Evolutionary conservation across 2,888 invertebrate species (phyloP), one percentile per base, ranked within the genome.

Genomic region (Xestia sexstrigata): DNA sequence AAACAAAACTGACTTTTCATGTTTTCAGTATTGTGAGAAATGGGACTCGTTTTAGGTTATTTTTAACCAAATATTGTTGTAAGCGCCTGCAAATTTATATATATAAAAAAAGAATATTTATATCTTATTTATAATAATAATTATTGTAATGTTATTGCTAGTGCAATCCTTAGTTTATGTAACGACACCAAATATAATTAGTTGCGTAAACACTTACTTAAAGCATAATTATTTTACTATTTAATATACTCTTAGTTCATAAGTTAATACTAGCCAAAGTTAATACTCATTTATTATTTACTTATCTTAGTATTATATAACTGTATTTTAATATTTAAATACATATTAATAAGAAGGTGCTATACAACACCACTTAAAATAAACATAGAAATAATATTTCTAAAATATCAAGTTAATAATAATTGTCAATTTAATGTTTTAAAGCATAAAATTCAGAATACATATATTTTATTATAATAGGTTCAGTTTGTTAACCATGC

Each of bases 121-220:
- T 42, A 0, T 52, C 13, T 6, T 58, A 62, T 35, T 49, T 66
- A 55, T 42, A 42, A 30, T 55, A 15, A 65, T 52, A 20, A n/a
- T 26, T 47, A 20, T 17, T 67, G 2, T 26, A 9, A 3, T 35
- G 17, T 60, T 26, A 11, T 79, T 58, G 30, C 9, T 42, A 68
- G 73, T 80, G 88, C 83, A 86, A 88, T 86, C 52, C 45, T 45
- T 45, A 83, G 78, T 86, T n/a, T 80, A 58, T 80, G 74, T 71
- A 88, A 80, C 74, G 65, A 76, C 30, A 80, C 87, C 83, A 86
- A 86, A 88, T 75, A 67, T 70, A 63, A 26, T n/a, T n/a, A n/a
- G n/a, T n/a, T n/a, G n/a, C n/a, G n/a, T n/a, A n/a, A n/a, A n/a
- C n/a, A n/a, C n/a, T n/a, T n/a, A n/a, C n/a, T n/a, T n/a, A 23